These are phyloP conservation scores for Sphenodon punctatus DNA, from an alignment of 2,797 vertebrate genomes.

Conservation along the genomic window DNA sequence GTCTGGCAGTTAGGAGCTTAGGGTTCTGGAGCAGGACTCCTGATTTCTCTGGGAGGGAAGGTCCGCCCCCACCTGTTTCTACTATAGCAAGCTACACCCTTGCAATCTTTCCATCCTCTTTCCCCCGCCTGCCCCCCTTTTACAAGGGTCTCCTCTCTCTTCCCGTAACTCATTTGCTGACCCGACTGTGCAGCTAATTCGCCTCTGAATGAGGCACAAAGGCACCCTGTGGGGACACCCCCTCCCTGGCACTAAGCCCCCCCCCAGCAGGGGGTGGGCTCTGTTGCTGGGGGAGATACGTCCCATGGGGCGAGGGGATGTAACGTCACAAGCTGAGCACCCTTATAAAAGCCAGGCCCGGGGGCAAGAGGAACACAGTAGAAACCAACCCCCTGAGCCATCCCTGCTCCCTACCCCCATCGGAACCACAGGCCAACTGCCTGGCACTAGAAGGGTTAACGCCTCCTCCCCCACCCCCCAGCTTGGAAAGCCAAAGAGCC, in stretches of 20 bases:
- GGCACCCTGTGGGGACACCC: not conserved
- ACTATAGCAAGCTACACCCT: too few species aligned
- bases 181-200: not conserved
- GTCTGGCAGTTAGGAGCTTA: too few species aligned
- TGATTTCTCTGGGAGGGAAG: too few species aligned
- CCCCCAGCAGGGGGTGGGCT: not conserved
- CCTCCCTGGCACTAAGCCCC: not conserved
- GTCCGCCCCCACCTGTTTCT: too few species aligned
- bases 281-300: not conserved
- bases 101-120: not conserved
- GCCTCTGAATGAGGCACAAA: not conserved
- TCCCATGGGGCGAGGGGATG: not conserved
- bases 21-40: too few species aligned
- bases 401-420: not conserved
- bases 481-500: not conserved
- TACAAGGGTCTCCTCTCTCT: not conserved
- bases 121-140: not conserved
- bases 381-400: not conserved
- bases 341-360: not conserved
- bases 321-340: not conserved
- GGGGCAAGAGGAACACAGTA: not conserved
- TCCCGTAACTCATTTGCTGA: not conserved
- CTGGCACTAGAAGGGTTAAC: too few species aligned
- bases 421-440: too few species aligned
- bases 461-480: not conserved